phyloP scores from a whole-genome alignment of 2,113 vertebrate genomes.

The Eolophus roseicapilla region DNA sequence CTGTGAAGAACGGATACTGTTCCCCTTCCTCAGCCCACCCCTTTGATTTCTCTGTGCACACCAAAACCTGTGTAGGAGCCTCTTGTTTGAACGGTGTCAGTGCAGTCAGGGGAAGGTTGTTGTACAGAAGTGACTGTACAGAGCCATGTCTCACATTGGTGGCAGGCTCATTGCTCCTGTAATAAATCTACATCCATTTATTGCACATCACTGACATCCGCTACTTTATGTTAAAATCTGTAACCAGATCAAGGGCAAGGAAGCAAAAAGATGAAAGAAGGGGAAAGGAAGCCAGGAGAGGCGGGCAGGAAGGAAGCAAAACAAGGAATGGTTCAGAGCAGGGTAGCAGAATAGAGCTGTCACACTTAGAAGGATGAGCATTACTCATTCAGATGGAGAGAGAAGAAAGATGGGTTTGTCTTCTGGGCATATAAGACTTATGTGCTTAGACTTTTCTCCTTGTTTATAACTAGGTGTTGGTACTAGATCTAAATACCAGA shows the following conservation, averaged over 20 bases:
- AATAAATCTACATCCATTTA: constrained; percentile 1
- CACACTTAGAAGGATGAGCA: not conserved
- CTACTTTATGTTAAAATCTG: not conserved
- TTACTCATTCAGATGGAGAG: not conserved
- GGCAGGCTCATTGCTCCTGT: not conserved
- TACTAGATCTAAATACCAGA: not conserved
- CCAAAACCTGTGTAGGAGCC: not conserved
- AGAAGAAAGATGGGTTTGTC: not conserved
- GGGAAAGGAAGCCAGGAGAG: constrained; percentile 24
- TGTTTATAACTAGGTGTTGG: not conserved
- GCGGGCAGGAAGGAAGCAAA: not conserved
- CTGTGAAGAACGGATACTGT: not conserved
- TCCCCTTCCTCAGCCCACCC: not conserved
- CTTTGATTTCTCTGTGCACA: not conserved
- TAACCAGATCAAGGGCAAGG: constrained; percentile 52
- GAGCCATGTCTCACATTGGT: not conserved
- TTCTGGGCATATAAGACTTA: not conserved
- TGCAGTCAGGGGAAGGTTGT: not conserved
- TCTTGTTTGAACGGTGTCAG: not conserved
- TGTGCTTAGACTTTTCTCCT: not conserved
- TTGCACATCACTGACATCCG: constrained; percentile 4
- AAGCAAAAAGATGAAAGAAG: constrained; percentile 35
- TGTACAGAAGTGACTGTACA: not conserved
- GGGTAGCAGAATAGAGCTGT: not conserved
- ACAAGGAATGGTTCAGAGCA: not conserved